Base-by-base conservation (phyloP, 2,113 vertebrate species). In the Pelmatolapia mariae region DNA sequence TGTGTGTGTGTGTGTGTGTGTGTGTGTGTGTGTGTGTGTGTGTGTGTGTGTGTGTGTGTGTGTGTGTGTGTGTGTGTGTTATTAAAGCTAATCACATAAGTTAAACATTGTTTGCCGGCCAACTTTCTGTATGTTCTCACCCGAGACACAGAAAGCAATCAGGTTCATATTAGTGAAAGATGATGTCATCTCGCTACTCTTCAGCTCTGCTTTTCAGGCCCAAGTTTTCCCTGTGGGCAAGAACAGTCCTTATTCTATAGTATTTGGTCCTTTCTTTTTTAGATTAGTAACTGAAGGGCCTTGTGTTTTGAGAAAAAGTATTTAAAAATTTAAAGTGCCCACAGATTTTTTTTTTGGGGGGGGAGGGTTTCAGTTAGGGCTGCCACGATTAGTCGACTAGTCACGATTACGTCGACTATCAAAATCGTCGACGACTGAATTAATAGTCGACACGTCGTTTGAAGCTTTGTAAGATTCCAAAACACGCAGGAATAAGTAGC, bases 111-210 rank as follows among this genome's bases (percentile, higher is more conserved):
- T 82, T 78, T 24, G 73, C 59, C 2, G 2, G 85, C 92, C 89
- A 90, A 81, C 29, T 52, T 91, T 82, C 76, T 83, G 54, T 76
- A 31, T 92, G 87, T 92, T 84, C 88, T 90, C 82, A 92, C 84
- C 59, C 68, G 81, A 89, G 61, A 88, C 83, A 61, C 54, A 38
- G 78, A 91, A 88, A 68, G 79, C 82, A 88, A 86, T 90, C 85
- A 86, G 86, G 92, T 94, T 94, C 57, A 59, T 87, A 93, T 92
- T 92, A 93, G 92, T 84, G 84, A 84, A 86, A 80, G 82, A 92
- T 95, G 94, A 95, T 81, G 89, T 94, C 82, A 95, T 93, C 79
- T n/a, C 38, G 87, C 85, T 80, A 80, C 68, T 92, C 78, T 63
- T 90, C 81, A 82, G 86, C 71, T 87, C 50, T 61, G 68, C 87